These are phyloP conservation scores for Hippocampus abdominalis DNA, from an alignment of 2,113 vertebrate species.

Conservation along the genomic window DNA sequence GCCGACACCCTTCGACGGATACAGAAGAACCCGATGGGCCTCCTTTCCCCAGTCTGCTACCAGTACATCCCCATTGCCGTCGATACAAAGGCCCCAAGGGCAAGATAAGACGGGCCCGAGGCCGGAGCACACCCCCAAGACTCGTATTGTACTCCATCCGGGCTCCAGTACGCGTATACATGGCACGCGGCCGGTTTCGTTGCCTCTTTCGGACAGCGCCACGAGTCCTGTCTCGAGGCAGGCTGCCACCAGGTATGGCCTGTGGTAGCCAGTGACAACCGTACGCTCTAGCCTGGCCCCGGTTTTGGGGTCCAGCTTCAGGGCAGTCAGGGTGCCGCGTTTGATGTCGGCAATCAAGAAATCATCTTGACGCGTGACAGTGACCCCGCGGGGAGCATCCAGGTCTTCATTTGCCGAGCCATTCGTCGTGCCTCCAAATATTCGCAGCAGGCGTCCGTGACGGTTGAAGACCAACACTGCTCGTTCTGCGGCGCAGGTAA, in stretches of 20 bases:
- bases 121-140: constrained; percentile 71
- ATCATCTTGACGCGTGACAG: constrained; percentile 65
- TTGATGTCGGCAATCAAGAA: constrained; percentile 78
- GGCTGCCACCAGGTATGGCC: constrained; percentile 74
- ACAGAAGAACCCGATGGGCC: constrained; percentile 68
- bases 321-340: constrained; percentile 68
- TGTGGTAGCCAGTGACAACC: constrained; percentile 71
- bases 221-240: constrained; percentile 69
- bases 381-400: constrained; percentile 75
- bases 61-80: constrained; percentile 73
- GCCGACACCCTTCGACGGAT: constrained; percentile 64
- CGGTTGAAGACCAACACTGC: constrained; percentile 75
- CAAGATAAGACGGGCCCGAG: constrained; percentile 71
- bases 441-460: constrained; percentile 74
- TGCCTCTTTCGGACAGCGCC: constrained; percentile 75
- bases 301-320: constrained; percentile 69
- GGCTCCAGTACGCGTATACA: constrained; percentile 78
- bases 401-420: constrained; percentile 64
- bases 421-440: constrained; percentile 66
- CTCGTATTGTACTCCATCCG: constrained; percentile 71
- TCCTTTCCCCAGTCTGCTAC: constrained; percentile 77
- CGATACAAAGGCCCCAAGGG: constrained; percentile 79
- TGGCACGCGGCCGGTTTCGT: constrained; percentile 68
- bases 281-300: constrained; percentile 68
- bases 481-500: constrained; percentile 72